Conservation (phyloP, 92 coral and sea anemone species). For the Palythoa heliodiscus region DNA sequence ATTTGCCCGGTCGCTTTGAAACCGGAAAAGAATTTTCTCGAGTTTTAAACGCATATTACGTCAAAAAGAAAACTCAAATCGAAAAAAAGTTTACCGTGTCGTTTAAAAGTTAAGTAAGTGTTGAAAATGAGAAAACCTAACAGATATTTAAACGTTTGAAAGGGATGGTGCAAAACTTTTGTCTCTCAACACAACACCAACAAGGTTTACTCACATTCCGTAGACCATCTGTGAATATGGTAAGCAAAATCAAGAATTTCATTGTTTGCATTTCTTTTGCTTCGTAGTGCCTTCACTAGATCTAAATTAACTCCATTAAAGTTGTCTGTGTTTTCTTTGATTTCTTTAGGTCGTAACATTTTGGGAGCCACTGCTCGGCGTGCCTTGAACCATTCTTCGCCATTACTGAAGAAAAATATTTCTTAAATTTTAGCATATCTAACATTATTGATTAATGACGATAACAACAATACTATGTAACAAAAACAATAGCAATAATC, state of each 20-base stretch:
- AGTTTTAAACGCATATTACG: too few relatives aligned
- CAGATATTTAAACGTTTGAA: too few relatives aligned
- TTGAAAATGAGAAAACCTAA: too few relatives aligned
- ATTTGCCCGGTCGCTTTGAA: too few relatives aligned
- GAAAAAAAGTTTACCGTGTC: too few relatives aligned
- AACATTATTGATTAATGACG: neutral
- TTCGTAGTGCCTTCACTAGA: slow-evolving; percentile 5
- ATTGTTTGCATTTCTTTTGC: slow-evolving; percentile 19
- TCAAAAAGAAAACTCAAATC: too few relatives aligned
- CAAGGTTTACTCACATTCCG: slow-evolving; percentile 22
- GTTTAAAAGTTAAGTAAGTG: too few relatives aligned
- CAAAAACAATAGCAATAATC: too few relatives aligned
- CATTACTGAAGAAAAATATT: neutral
- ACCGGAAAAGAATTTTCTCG: too few relatives aligned
- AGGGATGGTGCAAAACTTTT: neutral
- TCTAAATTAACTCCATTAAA: slow-evolving; percentile 35
- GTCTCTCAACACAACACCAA: neutral
- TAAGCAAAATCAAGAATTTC: slow-evolving; percentile 26
- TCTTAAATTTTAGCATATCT: neutral
- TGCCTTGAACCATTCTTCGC: slow-evolving; percentile 26
- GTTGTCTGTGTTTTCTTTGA: slow-evolving; percentile 31
- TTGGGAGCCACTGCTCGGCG: slow-evolving; percentile 27
- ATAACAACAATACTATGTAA: too few relatives aligned
- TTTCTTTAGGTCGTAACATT: slow-evolving; percentile 43
- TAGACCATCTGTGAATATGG: slow-evolving; percentile 27